Percentiles rank a stretch among this genome's conserved stretches.
Evolutionary conservation across 2,113 vertebrate genomes (phyloP).

Genomic region (Picathartes gymnocephalus): DNA sequence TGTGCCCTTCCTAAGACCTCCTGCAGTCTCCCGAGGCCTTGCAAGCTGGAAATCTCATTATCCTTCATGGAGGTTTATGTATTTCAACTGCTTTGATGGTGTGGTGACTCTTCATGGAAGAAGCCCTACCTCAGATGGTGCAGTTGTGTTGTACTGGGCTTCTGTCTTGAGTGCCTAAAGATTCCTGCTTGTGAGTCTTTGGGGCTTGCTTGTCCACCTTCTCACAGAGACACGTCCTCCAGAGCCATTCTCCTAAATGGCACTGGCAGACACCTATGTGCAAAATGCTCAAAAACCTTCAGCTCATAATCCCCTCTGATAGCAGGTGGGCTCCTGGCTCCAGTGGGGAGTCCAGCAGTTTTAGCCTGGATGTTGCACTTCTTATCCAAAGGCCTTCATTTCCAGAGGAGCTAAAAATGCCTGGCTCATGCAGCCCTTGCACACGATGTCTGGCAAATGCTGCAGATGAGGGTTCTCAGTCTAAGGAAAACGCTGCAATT

Average conservation of each 20-base stretch:
- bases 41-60: not conserved
- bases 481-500: conserved; percentile 15
- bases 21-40: not conserved
- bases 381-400: not conserved
- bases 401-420: not conserved
- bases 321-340: not conserved
- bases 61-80: not conserved
- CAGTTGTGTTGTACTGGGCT: not conserved
- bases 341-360: not conserved
- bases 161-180: not conserved
- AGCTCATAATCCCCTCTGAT: not conserved
- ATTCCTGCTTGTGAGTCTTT: not conserved
- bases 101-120: accelerated
- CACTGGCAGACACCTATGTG: not conserved
- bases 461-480: not conserved
- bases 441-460: not conserved
- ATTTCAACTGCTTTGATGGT: not conserved
- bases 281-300: not conserved
- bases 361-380: not conserved
- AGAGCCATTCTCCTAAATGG: not conserved
- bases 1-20: not conserved
- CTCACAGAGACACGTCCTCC: not conserved
- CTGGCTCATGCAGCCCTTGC: not conserved
- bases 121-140: not conserved
- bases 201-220: not conserved